Evolutionary conservation across 2,797 vertebrate genomes (phyloP), one percentile per base, ranked within the genome.

Genomic region (Galago senegalensis): DNA sequence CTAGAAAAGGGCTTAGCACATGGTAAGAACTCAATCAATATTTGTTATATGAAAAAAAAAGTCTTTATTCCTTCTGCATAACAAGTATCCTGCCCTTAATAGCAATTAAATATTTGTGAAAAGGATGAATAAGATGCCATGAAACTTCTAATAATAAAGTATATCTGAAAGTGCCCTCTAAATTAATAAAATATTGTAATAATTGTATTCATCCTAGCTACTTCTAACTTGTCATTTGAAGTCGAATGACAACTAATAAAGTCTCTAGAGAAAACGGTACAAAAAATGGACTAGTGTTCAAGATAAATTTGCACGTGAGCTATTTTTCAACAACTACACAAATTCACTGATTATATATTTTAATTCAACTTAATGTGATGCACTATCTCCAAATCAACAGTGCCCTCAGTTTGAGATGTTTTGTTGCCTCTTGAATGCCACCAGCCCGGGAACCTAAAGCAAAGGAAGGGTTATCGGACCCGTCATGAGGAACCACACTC

Each of bases 1-100:
- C 83, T 23, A 56, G 73, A 91, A 76, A 25, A 65, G 13, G 29
- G 0, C 13, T 76, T n/a, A 14, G n/a, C 25, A 46, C 9, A 49
- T 8, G 25, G 0, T 61, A 43, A 93, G 40, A 82, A 58, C 9
- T 63, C 43, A 58, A 14, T 82, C 27, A 60, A 1, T 23, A 34
- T 31, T 49, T 27, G 20, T 34, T 25, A 1, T 18, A 67, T 7
- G 3, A 90, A 89, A 53, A 53, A 53, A 53, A 46, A 63, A 37
- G n/a, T 40, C 75, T 76, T 92, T 75, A 40, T 72, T 76, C 81
- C 34, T 84, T 89, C 76, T 81, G 17, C n/a, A 77, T 87, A 43
- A 25, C 61, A 91, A 84, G 9, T 58, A 56, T 60, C 18, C 34
- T 70, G 12, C 5, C 72, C 27, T 88, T 85, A 60, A 46, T 20